Conservation (phyloP, 1,140 invertebrate species). For the Cecropterus lyciades region DNA sequence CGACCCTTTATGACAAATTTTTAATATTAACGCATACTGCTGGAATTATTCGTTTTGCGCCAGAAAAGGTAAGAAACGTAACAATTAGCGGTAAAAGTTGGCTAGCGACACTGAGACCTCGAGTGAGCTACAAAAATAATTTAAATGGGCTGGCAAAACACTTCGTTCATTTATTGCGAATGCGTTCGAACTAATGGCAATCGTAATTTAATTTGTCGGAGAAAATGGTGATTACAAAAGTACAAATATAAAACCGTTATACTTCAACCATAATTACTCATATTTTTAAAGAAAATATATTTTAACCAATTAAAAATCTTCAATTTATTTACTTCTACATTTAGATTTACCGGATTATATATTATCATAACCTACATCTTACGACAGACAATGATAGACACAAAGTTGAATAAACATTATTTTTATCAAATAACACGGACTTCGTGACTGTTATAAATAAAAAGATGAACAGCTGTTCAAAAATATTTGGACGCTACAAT, state of each 20-base stretch:
- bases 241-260: too few species aligned
- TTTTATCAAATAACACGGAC: too few species aligned
- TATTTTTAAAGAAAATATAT: too few species aligned
- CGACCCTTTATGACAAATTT: slow-evolving; percentile 7
- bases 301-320: too few species aligned
- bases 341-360: too few species aligned
- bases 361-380: too few species aligned
- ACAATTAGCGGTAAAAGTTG: slow-evolving; percentile 41
- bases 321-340: too few species aligned
- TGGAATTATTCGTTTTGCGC: slow-evolving; percentile 1
- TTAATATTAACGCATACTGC: not conserved
- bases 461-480: slow-evolving; percentile 12
- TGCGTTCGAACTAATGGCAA: not conserved
- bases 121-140: slow-evolving; percentile 79
- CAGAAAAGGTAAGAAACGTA: slow-evolving; percentile 26
- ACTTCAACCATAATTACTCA: too few species aligned
- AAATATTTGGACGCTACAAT: slow-evolving; percentile 13
- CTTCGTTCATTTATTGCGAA: slow-evolving; percentile 44
- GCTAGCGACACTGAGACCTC: slow-evolving; percentile 56
- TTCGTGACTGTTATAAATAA: not conserved
- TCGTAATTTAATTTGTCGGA: not conserved
- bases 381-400: too few species aligned
- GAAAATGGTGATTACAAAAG: too few species aligned
- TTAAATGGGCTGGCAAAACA: slow-evolving; percentile 59
- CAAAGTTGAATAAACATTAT: too few species aligned